Conservation (phyloP, 2,888 invertebrate species). For the Sarcophaga subvicina region DNA sequence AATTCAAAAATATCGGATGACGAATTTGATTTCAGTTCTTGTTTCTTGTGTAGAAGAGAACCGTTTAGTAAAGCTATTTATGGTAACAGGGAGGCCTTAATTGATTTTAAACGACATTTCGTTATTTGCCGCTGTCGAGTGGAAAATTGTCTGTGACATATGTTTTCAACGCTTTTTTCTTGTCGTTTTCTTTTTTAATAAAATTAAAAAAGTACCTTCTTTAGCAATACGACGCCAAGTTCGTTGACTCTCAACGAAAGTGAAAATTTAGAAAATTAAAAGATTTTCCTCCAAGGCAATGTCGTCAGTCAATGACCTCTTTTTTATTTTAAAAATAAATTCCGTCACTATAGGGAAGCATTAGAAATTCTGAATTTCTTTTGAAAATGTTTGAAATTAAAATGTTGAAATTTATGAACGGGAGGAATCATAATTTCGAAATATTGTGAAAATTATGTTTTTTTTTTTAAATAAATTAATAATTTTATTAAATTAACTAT, state of each 20-base stretch:
- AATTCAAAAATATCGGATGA: too few species aligned
- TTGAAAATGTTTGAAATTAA: neutral
- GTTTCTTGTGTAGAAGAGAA: neutral
- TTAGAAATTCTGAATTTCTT: neutral
- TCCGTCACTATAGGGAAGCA: neutral
- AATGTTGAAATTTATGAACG: neutral
- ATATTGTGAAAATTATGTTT: neutral
- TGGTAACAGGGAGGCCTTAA: conserved; percentile 26
- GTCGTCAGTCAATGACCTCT: conserved; percentile 39
- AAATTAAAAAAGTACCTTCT: neutral
- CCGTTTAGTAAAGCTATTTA: neutral
- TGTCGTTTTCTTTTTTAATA: neutral
- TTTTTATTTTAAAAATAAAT: conserved; percentile 12
- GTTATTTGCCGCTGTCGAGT: neutral
- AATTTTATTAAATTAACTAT: too few species aligned
- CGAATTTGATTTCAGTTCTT: too few species aligned
- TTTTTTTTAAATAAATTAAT: too few species aligned
- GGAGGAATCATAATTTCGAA: neutral
- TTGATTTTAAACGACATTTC: conserved; percentile 44
- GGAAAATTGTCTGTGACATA: neutral
- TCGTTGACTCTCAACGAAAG: conserved; percentile 44
- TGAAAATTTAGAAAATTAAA: conserved; percentile 16
- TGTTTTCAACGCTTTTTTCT: neutral
- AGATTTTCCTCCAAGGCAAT: neutral
- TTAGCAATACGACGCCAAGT: neutral